A percentile compares a stretch with the other conserved stretches of the same genome.
Evolutionary conservation across 2,113 vertebrate genomes (phyloP).

Genomic region (Salminus brasiliensis): DNA sequence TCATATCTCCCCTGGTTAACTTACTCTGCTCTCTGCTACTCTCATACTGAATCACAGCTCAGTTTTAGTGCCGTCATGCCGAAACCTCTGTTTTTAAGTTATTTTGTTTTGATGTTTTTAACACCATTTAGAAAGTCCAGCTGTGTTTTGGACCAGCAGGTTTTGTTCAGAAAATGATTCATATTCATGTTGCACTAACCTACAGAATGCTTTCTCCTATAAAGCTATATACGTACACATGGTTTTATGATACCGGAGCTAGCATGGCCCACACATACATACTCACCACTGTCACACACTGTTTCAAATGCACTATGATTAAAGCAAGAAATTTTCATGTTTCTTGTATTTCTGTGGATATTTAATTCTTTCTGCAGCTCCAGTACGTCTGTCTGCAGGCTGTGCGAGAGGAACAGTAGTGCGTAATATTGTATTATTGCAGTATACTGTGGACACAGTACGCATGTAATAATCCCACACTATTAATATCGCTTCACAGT

Average conservation of each 20-base stretch:
- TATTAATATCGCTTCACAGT: conserved; percentile 8
- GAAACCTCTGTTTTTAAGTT: too few species aligned
- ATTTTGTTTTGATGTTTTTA: too few species aligned
- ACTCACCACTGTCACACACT: too few species aligned
- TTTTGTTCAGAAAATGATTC: too few species aligned
- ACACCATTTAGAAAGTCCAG: too few species aligned
- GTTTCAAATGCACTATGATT: conserved; percentile 8
- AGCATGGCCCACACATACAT: too few species aligned
- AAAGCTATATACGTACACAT: too few species aligned
- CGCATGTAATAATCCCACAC: conserved; percentile 7
- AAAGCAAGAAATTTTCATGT: not conserved
- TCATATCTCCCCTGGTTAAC: not conserved
- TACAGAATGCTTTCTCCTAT: too few species aligned
- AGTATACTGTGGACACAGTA: conserved; percentile 2
- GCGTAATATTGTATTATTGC: not conserved
- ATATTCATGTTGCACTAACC: too few species aligned
- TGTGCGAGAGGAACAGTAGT: conserved; percentile 9
- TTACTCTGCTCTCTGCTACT: not conserved
- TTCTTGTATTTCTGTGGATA: not conserved
- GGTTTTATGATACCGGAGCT: too few species aligned
- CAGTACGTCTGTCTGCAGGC: not conserved
- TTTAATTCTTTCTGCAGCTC: conserved; percentile 13
- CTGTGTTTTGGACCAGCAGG: too few species aligned
- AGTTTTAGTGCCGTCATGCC: not conserved
- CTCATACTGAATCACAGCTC: not conserved